Evolutionary conservation across 1,140 invertebrate genomes (phyloP).

Genomic region (Yoshiicerus persimilis): DNA sequence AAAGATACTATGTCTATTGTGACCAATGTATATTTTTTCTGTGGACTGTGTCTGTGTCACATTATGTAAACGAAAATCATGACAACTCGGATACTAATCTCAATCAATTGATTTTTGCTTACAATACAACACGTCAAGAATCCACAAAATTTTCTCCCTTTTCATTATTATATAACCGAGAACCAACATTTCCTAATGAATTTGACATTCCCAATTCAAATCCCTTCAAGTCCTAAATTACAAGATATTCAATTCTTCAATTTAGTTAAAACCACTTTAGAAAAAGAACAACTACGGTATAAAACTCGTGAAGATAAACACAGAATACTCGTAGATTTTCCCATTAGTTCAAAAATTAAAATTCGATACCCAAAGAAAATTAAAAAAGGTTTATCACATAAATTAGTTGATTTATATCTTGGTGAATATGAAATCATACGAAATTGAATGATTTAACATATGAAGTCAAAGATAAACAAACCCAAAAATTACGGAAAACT

Average conservation of each 20-base stretch:
- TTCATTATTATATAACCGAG: background rate
- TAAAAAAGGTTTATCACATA: background rate
- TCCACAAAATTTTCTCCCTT: background rate
- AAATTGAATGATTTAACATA: background rate
- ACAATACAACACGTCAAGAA: background rate
- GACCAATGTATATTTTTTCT: too few relatives aligned
- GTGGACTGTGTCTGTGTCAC: too few relatives aligned
- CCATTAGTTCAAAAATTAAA: background rate
- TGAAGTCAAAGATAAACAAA: background rate
- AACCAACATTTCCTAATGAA: background rate
- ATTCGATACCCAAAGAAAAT: background rate
- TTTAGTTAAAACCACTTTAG: background rate
- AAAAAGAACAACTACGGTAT: background rate
- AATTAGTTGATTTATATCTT: background rate
- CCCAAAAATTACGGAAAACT: background rate
- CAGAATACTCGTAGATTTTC: background rate
- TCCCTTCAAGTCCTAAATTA: conserved; percentile 38
- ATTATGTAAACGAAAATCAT: background rate
- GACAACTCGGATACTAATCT: background rate
- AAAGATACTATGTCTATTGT: too few relatives aligned
- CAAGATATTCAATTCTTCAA: background rate
- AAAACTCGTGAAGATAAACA: background rate
- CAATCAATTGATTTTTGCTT: background rate
- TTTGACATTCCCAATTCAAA: too few relatives aligned
- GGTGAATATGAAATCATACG: background rate